Base-by-base conservation (phyloP, 2,797 vertebrate genomes). In the Channallabes apus region DNA sequence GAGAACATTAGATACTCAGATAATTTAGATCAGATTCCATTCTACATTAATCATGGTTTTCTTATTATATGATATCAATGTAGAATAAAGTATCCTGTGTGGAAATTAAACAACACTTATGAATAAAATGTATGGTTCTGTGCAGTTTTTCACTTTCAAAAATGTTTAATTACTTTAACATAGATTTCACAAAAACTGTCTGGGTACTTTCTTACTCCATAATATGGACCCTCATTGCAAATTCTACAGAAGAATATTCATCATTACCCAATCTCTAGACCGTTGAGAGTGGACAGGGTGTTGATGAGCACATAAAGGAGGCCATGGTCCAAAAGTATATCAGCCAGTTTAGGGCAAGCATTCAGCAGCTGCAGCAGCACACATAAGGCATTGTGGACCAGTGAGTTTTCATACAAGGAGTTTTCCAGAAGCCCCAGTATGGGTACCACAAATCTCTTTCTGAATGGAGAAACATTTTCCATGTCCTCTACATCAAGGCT, bases 231-330 rank as follows among this genome's bases (percentile, higher is more conserved):
- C 14, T 56, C 17, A 18, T 38, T 20, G n/a, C 7, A 73, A 77
- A 61, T 3, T 78, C 20, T 61, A 61, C 32, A 78, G 11, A 61
- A 90, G 6, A 58, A 58, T 32, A 59, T 54, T 29, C 9, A 61
- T 62, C 27, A 32, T 64, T 94, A 99, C 98, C 96, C 96, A n/a
- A 96, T 96, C 94, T 98, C 97, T 91, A 99, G 94, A 90, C 98
- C 98, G 0, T 98, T 98, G 89, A 99, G 96, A 32, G 98, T 96
- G 87, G 98, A 97, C 86, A 98, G 94, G 0, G 97, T 99, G 91
- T 99, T 99, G 90, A 97, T 99, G 84, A 99, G 94, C 79, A 97
- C 97, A 3, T 98, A 99, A 56, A 99, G 96, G 4, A 99, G 95
- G 41, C 98, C 98, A 87, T 98, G 99, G 92, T 99, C 98, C 79